Base-by-base conservation (phyloP, 2,113 vertebrate species). In the Tichodroma muraria region DNA sequence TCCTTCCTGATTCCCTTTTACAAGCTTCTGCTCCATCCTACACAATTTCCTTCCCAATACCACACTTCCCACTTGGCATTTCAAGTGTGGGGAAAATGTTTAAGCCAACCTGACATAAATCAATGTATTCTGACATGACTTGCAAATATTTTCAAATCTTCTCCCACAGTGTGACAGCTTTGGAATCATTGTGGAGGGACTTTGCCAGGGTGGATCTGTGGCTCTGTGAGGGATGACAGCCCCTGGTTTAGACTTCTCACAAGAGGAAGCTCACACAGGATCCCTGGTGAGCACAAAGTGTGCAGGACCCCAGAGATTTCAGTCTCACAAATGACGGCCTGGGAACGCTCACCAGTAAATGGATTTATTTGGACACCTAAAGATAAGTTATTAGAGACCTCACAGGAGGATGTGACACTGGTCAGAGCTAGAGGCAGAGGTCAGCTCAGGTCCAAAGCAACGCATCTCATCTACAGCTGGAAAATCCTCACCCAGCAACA, bases 211-310 rank as follows among this genome's bases (percentile, higher is more conserved):
- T 15, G 47, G 84, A 33, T 78, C 24, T 73, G 57, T 16, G 45
- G 45, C 2, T 5, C 35, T 52, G 64, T 22, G 5, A 81, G 72
- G 78, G 27, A 38, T 2, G 7, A 37, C 63, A 79, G 88, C 25
- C 35, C 13, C 50, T 22, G 64, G 50, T 28, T 88, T 8, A 53
- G 68, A 49, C 20, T 37, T 57, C 70, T 71, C 8, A 5, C 28
- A 14, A 9, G 30, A 40, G 24, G 70, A 79, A 68, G 47, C 35
- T 81, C 73, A 19, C 17, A 14, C 11, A 33, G 0, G 5, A 68
- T 16, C 59, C 2, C 1, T 0, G 1, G 33, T 23, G 28, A 54
- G 15, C 9, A 6, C 30, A 17, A 27, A 31, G 28, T 10, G 19
- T 27, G 76, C 45, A 14, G 23, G 35, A 76, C 18, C 56, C 33